Conservation (phyloP, 2,797 vertebrate genomes). For the Oreochromis mossambicus region DNA sequence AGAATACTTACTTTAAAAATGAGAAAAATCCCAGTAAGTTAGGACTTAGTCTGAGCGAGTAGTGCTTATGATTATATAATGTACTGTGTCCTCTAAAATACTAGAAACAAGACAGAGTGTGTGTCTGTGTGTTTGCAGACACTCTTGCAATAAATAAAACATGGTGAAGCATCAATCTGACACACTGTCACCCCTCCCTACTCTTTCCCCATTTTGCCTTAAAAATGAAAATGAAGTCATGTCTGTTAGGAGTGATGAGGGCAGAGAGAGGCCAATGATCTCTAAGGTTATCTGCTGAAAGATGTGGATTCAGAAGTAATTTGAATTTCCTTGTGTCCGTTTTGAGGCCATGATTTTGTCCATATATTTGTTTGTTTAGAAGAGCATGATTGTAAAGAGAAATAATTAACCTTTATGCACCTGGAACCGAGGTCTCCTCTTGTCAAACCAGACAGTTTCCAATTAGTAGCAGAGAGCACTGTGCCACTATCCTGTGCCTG, state of each 20-base stretch:
- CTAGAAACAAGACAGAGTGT: background rate
- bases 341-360: background rate
- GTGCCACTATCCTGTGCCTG: background rate
- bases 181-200: background rate
- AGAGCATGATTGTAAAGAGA: background rate
- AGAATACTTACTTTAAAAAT: background rate
- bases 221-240: constrained; percentile 1
- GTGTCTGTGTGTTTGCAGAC: background rate
- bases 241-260: background rate
- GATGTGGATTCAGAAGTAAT: background rate
- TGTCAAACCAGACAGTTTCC: background rate
- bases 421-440: background rate
- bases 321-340: background rate
- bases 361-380: background rate
- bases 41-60: background rate
- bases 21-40: background rate
- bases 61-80: background rate
- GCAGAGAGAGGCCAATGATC: background rate
- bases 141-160: constrained; percentile 23
- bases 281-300: background rate
- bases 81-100: background rate
- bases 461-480: background rate
- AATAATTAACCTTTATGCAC: background rate
- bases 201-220: background rate
- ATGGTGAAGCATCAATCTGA: constrained; percentile 2